Percentiles rank a stretch among this genome's conserved stretches.
These are phyloP conservation scores for Torymus auratus DNA, from an alignment of 2,888 invertebrate species.

Conservation along the genomic window DNA sequence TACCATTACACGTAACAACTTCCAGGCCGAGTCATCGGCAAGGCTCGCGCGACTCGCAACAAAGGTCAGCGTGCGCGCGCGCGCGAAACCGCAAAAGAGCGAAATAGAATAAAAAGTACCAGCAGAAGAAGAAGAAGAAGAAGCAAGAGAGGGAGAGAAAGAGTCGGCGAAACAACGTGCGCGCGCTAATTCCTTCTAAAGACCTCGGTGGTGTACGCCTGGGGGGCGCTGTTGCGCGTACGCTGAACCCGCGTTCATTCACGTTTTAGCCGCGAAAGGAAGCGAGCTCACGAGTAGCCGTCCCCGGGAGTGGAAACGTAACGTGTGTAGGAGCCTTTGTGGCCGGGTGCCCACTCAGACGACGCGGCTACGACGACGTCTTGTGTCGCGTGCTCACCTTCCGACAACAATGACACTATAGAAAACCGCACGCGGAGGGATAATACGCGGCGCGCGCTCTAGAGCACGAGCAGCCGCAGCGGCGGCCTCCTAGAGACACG, in stretches of 20 bases:
- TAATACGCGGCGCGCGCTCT: conserved; percentile 63
- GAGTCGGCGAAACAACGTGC: too few species aligned
- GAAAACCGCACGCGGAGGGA: conserved; percentile 65
- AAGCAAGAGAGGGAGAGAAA: too few species aligned
- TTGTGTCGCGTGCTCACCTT: conserved; percentile 39
- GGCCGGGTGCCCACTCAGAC: conserved; percentile 67
- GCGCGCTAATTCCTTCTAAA: conserved; percentile 33
- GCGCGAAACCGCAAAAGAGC: too few species aligned
- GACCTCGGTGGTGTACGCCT: background rate
- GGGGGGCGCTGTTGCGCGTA: background rate
- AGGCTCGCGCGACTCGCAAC: too few species aligned
- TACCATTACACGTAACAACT: too few species aligned
- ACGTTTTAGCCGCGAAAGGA: conserved; percentile 39
- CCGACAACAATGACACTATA: conserved; percentile 73
- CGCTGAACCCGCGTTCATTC: conserved; percentile 48
- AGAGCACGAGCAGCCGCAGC: conserved; percentile 57
- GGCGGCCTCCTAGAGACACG: conserved; percentile 63
- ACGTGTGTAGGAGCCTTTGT: conserved; percentile 71
- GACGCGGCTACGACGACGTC: conserved; percentile 45
- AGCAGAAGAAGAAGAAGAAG: background rate
- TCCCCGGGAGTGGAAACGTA: conserved; percentile 71
- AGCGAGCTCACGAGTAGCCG: conserved; percentile 42
- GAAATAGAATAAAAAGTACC: background rate
- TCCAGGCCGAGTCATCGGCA: too few species aligned
- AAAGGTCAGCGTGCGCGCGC: too few species aligned